Conservation (phyloP, 2,113 vertebrate genomes). For the Tachysurus fulvidraco region DNA sequence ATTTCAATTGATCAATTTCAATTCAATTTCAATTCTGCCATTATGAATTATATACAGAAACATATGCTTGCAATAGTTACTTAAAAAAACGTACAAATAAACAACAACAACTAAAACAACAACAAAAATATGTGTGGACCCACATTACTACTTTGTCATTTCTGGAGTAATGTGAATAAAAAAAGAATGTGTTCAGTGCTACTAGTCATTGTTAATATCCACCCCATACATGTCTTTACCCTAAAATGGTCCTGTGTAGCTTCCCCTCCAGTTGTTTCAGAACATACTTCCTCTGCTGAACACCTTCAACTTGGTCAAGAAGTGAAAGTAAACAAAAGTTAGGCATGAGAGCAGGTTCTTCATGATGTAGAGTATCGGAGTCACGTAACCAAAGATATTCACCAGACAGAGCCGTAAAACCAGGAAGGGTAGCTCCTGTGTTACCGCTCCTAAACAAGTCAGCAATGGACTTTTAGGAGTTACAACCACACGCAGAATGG, state of each 20-base stretch:
- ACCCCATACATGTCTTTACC: not conserved
- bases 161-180: not conserved
- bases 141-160: not conserved
- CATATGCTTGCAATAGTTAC: not conserved
- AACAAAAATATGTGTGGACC: not conserved
- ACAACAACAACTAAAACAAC: too few relatives aligned
- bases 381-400: conserved; percentile 68
- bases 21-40: too few relatives aligned
- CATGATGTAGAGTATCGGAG: conserved; percentile 73
- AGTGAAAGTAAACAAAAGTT: conserved; percentile 77
- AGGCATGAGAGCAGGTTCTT: conserved; percentile 76
- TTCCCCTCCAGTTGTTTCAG: conserved; percentile 50
- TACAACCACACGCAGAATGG: conserved; percentile 69
- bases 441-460: conserved; percentile 62
- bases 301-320: conserved; percentile 66
- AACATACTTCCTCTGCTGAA: conserved; percentile 70
- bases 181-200: not conserved
- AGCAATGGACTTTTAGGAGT: conserved; percentile 69
- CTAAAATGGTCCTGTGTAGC: not conserved
- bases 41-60: not conserved
- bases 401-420: conserved; percentile 73
- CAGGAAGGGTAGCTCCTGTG: conserved; percentile 80
- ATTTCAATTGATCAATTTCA: not conserved
- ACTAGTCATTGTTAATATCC: not conserved
- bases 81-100: not conserved